These are phyloP conservation scores for Drosophila anceps DNA, from an alignment of 2,888 invertebrate species.

Conservation along the genomic window DNA sequence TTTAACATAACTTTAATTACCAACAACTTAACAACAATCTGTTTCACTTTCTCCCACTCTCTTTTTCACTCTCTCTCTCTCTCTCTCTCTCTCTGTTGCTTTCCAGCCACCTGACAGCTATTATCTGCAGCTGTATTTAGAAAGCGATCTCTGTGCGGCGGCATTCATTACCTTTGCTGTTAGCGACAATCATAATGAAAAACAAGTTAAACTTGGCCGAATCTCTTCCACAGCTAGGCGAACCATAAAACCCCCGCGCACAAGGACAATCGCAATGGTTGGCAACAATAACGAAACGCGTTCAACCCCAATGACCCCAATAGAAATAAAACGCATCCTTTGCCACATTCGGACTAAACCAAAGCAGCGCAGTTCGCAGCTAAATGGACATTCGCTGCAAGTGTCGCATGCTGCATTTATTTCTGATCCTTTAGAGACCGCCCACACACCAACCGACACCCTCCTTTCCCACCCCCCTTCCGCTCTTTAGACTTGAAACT, in stretches of 20 bases:
- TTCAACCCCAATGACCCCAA: slow-evolving; percentile 73
- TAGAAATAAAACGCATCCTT: slow-evolving; percentile 75
- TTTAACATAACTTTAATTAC: slow-evolving; percentile 26
- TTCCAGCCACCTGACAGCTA: slow-evolving; percentile 5
- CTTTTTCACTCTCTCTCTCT: too few species aligned
- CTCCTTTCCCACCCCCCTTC: not conserved
- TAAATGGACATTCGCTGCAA: slow-evolving; percentile 73
- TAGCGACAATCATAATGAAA: slow-evolving; percentile 51
- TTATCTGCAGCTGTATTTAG: slow-evolving; percentile 45
- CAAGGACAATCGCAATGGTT: slow-evolving; percentile 39
- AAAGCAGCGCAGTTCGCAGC: slow-evolving; percentile 42
- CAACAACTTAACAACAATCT: slow-evolving; percentile 12
- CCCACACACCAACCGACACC: not conserved
- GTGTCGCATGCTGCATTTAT: slow-evolving; percentile 69
- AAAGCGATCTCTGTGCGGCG: slow-evolving; percentile 34
- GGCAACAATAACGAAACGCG: slow-evolving; percentile 66
- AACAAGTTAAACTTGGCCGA: slow-evolving; percentile 21
- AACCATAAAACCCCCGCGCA: slow-evolving; percentile 1
- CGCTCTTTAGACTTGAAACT: slow-evolving; percentile 13
- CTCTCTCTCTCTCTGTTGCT: not conserved
- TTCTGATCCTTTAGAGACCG: slow-evolving; percentile 41
- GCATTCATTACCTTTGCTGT: slow-evolving; percentile 56
- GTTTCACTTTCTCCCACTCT: not conserved
- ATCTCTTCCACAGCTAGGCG: slow-evolving; percentile 6
- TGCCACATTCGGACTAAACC: slow-evolving; percentile 49